Evolutionary conservation across 2,888 invertebrate species (phyloP).

Genomic region (Meteorus cinctellus): DNA sequence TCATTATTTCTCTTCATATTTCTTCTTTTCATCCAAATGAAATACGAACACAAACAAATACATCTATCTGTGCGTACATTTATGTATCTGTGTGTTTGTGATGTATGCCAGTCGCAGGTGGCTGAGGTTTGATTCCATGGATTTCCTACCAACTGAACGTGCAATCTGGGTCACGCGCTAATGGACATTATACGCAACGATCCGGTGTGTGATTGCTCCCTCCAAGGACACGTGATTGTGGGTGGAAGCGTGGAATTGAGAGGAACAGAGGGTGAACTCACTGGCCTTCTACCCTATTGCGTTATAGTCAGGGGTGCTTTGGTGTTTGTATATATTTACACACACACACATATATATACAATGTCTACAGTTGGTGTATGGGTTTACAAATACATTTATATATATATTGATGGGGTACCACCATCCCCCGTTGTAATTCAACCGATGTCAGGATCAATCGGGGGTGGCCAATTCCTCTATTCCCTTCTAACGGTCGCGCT

Average conservation of each 20-base stretch:
- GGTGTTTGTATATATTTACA: slow-evolving; percentile 10
- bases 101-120: slow-evolving; percentile 14
- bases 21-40: neutral
- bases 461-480: neutral
- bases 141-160: slow-evolving; percentile 19
- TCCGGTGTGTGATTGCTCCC: slow-evolving; percentile 38
- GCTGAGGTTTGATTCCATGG: neutral
- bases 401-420: slow-evolving; percentile 7
- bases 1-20: too few species aligned
- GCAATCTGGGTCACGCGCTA: slow-evolving; percentile 45
- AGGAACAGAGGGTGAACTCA: slow-evolving; percentile 22
- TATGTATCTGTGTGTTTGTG: neutral
- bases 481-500: neutral
- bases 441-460: slow-evolving; percentile 40
- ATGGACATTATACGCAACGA: slow-evolving; percentile 42
- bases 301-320: slow-evolving; percentile 14
- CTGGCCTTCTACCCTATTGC: slow-evolving; percentile 11
- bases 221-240: slow-evolving; percentile 26
- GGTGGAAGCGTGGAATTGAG: neutral
- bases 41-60: too few species aligned
- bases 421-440: slow-evolving; percentile 36
- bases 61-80: too few species aligned
- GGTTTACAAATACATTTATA: neutral
- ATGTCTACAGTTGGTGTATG: neutral
- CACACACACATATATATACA: neutral